Percentiles rank a stretch among this genome's conserved stretches.
Evolutionary conservation across 2,113 vertebrate genomes (phyloP).

Genomic region (Callithrix jacchus): DNA sequence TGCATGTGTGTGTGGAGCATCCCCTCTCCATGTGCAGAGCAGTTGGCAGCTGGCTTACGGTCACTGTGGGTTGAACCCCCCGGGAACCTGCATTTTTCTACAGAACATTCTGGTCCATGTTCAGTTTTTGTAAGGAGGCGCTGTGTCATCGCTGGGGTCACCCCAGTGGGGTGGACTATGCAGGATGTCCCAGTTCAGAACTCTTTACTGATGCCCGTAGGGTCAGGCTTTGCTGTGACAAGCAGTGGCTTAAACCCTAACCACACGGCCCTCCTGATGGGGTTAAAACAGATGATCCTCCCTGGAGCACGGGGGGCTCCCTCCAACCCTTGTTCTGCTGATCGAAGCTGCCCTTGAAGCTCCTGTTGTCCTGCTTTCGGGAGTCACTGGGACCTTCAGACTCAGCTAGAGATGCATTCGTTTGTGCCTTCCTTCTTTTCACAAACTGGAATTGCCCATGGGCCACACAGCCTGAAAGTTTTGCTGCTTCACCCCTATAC

Average conservation of each 20-base stretch:
- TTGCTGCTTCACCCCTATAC: accelerated
- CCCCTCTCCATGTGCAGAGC: neutral
- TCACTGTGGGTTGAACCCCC: neutral
- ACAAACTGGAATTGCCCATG: accelerated
- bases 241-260: too few species aligned
- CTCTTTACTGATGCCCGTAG: neutral
- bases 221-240: neutral
- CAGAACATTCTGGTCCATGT: too few species aligned
- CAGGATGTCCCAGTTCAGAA: too few species aligned
- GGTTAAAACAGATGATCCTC: neutral
- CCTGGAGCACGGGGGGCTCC: neutral
- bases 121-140: neutral
- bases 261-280: too few species aligned
- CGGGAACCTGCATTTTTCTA: neutral
- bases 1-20: accelerated
- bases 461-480: accelerated
- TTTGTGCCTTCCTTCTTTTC: neutral
- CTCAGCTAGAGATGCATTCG: accelerated
- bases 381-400: neutral
- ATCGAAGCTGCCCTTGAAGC: neutral
- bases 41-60: neutral
- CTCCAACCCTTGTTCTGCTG: neutral
- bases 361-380: too few species aligned
- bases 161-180: neutral
- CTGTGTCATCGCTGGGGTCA: too few species aligned